Conservation (phyloP, 2,797 vertebrate species). For the Helarctos malayanus region DNA sequence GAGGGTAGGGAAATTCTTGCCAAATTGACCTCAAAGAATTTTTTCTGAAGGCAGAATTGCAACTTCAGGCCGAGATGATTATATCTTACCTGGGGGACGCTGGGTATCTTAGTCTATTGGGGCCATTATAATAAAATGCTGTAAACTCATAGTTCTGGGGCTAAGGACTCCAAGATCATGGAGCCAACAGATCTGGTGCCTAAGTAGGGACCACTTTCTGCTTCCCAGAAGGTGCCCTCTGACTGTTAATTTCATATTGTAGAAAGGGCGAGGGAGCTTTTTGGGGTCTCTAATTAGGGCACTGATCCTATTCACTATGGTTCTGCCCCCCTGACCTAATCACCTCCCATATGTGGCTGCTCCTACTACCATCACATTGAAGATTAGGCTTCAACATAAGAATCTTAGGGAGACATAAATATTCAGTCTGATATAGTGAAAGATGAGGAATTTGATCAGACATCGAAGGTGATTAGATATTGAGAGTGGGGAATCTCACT, state of each 20-base stretch:
- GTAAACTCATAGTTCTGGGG: background rate
- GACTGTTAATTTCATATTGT: background rate
- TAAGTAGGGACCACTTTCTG: background rate
- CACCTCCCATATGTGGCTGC: background rate
- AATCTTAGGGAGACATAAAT: background rate
- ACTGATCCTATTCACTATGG: background rate
- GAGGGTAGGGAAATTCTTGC: background rate
- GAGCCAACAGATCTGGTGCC: background rate
- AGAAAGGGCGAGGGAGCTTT: background rate
- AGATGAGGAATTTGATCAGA: background rate
- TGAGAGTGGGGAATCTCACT: background rate
- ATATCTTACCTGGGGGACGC: background rate
- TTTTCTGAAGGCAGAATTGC: background rate
- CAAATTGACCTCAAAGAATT: background rate
- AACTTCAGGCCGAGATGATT: background rate
- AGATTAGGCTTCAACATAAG: background rate
- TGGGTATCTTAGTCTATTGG: background rate
- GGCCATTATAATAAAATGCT: background rate
- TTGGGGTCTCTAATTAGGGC: background rate
- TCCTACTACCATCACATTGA: background rate
- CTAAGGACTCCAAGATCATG: background rate
- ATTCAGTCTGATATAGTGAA: background rate
- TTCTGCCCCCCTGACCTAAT: background rate
- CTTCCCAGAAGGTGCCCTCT: background rate
- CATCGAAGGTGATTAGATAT: background rate